These are phyloP conservation scores for Callyntrura guangdongensis DNA, from an alignment of 2,888 invertebrate genomes.

Conservation along the genomic window DNA sequence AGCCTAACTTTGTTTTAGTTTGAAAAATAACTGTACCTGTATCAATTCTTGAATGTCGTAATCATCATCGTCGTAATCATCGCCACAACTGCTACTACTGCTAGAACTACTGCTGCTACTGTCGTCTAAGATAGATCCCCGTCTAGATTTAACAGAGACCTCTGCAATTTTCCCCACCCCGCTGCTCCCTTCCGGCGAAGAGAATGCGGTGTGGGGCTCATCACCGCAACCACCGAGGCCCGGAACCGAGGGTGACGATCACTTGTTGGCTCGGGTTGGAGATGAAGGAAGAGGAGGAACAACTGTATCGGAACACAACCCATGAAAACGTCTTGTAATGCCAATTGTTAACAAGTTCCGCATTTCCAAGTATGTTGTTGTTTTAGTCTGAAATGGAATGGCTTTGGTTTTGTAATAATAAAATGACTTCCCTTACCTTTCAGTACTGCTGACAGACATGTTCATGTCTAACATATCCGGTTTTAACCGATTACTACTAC, in stretches of 20 bases:
- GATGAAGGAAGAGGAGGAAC: conserved; percentile 30
- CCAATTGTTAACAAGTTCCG: neutral
- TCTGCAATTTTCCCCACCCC: conserved; percentile 90
- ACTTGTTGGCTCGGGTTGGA: conserved; percentile 71
- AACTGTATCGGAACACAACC: neutral
- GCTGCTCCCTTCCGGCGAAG: conserved; percentile 89
- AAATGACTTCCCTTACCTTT: conserved; percentile 74
- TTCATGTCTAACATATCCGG: conserved; percentile 55
- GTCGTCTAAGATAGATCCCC: conserved; percentile 64
- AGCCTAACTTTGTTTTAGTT: neutral
- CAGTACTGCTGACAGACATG: conserved; percentile 65
- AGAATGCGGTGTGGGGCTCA: conserved; percentile 96
- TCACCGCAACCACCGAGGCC: conserved; percentile 99
- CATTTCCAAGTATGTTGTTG: too few species aligned
- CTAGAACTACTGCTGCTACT: conserved; percentile 46
- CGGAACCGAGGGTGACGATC: conserved; percentile 77
- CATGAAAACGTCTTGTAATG: neutral
- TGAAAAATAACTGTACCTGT: conserved; percentile 57
- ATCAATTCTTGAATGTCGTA: conserved; percentile 59
- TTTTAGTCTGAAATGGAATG: too few species aligned
- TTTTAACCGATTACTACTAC: conserved; percentile 78
- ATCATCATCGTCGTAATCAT: conserved; percentile 73
- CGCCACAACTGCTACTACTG: conserved; percentile 56
- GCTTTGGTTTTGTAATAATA: too few species aligned
- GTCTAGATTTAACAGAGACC: conserved; percentile 87